Percentiles rank a stretch among this genome's conserved stretches.
phyloP scores from a whole-genome alignment of 2,797 vertebrate genomes.

The Antennarius maculatus region DNA sequence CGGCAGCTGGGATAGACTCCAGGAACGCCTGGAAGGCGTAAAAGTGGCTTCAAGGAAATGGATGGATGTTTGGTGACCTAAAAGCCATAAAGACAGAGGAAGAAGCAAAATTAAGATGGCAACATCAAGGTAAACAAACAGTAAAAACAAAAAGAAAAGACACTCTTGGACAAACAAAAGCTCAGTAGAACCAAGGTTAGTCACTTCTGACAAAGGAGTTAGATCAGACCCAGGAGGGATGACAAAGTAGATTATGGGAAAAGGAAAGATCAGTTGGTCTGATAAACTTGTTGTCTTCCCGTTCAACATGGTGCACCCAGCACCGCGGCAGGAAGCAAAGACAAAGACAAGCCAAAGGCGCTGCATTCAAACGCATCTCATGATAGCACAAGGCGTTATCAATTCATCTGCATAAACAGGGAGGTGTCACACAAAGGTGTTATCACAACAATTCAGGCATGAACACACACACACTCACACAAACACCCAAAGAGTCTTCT shows the following conservation, averaged over 20 bases:
- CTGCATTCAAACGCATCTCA: slow-evolving; percentile 33
- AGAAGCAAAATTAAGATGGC: not conserved
- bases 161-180: slow-evolving; percentile 26
- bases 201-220: slow-evolving; percentile 23
- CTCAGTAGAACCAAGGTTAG: slow-evolving; percentile 33
- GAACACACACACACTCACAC: not conserved
- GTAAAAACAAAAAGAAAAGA: not conserved
- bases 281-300: slow-evolving; percentile 52
- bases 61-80: not conserved
- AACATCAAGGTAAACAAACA: not conserved
- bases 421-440: slow-evolving; percentile 16
- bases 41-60: too few species aligned
- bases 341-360: slow-evolving; percentile 50
- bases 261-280: slow-evolving; percentile 42
- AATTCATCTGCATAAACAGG: slow-evolving; percentile 41
- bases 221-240: slow-evolving; percentile 44
- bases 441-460: slow-evolving; percentile 6
- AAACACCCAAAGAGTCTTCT: slow-evolving; percentile 6
- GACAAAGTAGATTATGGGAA: slow-evolving; percentile 63
- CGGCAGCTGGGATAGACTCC: too few species aligned
- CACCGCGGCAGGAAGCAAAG: slow-evolving; percentile 27
- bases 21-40: too few species aligned
- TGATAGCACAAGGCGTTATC: slow-evolving; percentile 42
- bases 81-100: not conserved
- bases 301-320: slow-evolving; percentile 21